Conservation (phyloP, 2,797 vertebrate genomes). For the Rhinatrema bivittatum region DNA sequence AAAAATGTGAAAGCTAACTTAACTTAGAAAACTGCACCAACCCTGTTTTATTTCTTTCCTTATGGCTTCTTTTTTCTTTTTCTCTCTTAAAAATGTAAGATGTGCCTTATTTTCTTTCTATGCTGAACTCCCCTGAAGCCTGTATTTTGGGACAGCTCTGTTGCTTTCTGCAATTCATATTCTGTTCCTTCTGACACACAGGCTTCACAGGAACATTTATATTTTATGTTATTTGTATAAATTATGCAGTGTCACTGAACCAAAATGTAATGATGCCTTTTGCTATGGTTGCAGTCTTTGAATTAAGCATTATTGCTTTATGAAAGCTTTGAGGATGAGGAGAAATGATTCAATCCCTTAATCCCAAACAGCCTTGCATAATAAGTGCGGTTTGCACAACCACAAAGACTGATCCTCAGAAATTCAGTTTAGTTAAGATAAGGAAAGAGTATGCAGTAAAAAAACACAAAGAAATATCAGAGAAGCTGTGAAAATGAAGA, state of each 20-base stretch:
- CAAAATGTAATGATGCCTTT: slow-evolving; percentile 78
- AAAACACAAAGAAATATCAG: slow-evolving; percentile 3
- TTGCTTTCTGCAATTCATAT: neutral
- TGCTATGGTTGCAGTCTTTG: slow-evolving; percentile 48
- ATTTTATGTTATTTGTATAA: slow-evolving; percentile 80
- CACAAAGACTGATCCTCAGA: slow-evolving; percentile 14
- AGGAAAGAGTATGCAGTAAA: too few relatives aligned
- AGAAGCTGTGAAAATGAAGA: slow-evolving; percentile 25
- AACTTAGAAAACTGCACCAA: too few relatives aligned
- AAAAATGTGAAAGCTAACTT: too few relatives aligned
- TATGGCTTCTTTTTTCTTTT: too few relatives aligned
- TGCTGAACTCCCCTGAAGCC: too few relatives aligned
- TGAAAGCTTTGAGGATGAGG: too few relatives aligned
- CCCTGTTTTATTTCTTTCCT: too few relatives aligned
- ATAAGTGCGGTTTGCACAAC: slow-evolving; percentile 28
- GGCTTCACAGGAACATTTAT: slow-evolving; percentile 76
- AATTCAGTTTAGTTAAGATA: too few relatives aligned
- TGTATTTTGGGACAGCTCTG: neutral
- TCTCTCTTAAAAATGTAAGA: too few relatives aligned
- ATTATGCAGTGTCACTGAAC: slow-evolving; percentile 83
- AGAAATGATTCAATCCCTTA: slow-evolving; percentile 17
- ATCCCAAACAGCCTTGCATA: slow-evolving; percentile 12
- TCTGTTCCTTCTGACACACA: slow-evolving; percentile 28
- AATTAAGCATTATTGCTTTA: slow-evolving; percentile 49
- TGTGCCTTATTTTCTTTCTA: too few relatives aligned